Conservation (phyloP, 2,113 vertebrate species). For the Fulica atra region DNA sequence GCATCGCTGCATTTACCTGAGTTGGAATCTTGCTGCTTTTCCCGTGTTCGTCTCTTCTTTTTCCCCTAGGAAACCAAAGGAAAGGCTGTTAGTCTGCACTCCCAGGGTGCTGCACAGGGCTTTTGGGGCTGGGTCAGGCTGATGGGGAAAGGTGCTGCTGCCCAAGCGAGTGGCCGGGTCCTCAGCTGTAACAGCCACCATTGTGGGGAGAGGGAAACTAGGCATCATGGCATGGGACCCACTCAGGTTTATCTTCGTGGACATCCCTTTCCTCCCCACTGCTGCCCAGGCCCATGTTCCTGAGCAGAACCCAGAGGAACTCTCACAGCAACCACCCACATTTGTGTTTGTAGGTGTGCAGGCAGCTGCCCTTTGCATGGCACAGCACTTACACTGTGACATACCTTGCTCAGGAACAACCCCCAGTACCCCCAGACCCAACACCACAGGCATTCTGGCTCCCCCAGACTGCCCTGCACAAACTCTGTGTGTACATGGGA, state of each 20-base stretch:
- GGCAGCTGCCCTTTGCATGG: background rate
- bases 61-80: slow-evolving; percentile 83
- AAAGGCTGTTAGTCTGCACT: background rate
- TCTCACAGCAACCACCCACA: background rate
- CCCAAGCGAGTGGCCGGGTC: background rate
- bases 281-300: background rate
- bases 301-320: background rate
- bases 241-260: accelerated
- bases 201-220: background rate
- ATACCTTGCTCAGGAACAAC: background rate
- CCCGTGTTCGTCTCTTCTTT: slow-evolving; percentile 95
- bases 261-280: background rate
- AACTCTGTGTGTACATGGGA: accelerated
- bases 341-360: accelerated
- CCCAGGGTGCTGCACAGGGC: background rate
- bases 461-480: background rate
- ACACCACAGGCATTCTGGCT: background rate
- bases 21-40: slow-evolving; percentile 95
- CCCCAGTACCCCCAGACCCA: accelerated
- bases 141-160: background rate
- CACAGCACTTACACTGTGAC: background rate
- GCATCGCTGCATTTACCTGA: slow-evolving; percentile 81
- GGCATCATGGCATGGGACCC: background rate
- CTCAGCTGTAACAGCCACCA: accelerated
- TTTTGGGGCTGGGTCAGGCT: background rate